These are phyloP conservation scores for Lasius platythorax DNA, from an alignment of 2,888 invertebrate species.

Conservation along the genomic window DNA sequence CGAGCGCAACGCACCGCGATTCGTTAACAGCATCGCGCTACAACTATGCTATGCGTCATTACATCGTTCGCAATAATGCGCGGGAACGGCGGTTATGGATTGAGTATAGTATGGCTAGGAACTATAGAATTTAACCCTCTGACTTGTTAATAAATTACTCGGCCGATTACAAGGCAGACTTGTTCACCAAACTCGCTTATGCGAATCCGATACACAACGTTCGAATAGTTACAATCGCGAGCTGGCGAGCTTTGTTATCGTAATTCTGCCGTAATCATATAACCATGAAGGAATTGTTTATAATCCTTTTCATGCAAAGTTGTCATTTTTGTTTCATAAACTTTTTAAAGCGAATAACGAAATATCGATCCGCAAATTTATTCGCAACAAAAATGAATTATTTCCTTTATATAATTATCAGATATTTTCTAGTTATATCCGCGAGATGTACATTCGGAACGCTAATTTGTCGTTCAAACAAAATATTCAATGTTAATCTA, in stretches of 20 bases:
- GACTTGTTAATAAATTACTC: constrained; percentile 56
- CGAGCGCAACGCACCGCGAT: constrained; percentile 37
- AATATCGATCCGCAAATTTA: background rate
- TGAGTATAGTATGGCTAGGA: constrained; percentile 12
- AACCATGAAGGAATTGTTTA: background rate
- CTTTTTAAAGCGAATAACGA: background rate
- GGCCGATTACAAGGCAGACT: constrained; percentile 52
- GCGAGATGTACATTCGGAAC: background rate
- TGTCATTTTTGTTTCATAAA: background rate
- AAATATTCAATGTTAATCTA: constrained; percentile 30
- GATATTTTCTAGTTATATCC: background rate
- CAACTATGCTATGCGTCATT: constrained; percentile 42
- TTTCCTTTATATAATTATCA: constrained; percentile 12
- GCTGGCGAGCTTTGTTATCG: background rate
- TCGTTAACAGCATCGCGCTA: constrained; percentile 45
- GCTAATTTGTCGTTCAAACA: constrained; percentile 22
- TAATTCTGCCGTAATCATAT: background rate
- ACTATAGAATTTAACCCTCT: constrained; percentile 42
- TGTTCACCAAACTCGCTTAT: constrained; percentile 39
- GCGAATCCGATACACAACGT: constrained; percentile 40
- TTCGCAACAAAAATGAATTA: background rate
- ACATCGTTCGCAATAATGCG: constrained; percentile 42
- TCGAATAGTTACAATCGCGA: background rate
- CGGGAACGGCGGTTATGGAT: constrained; percentile 25
- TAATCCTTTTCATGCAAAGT: background rate